These are phyloP conservation scores for Sabatieria punctata DNA, from an alignment of 2,888 invertebrate genomes.

Conservation along the genomic window DNA sequence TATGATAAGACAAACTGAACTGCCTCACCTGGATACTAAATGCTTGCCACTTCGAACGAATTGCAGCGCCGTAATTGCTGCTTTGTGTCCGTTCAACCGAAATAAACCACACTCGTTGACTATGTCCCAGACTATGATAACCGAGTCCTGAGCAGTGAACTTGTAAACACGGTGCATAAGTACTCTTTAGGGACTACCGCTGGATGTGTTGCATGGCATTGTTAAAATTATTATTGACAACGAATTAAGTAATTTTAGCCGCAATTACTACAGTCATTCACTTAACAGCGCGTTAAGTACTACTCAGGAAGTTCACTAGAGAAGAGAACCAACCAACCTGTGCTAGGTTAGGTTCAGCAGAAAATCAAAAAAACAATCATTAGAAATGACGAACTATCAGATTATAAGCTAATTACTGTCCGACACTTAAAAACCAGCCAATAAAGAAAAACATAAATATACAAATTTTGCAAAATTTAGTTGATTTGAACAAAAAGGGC, in stretches of 20 bases:
- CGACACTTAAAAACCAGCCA: no score
- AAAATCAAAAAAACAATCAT: no score
- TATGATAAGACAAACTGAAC: slow-evolving; percentile 45
- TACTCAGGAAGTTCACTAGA: no score
- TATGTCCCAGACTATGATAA: slow-evolving; percentile 83
- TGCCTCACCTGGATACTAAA: slow-evolving; percentile 41
- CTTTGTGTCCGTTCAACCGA: slow-evolving; percentile 77
- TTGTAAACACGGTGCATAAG: not conserved
- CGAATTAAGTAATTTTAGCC: not conserved
- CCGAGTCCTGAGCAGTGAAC: slow-evolving; percentile 51
- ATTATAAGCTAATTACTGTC: no score
- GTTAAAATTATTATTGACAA: not conserved
- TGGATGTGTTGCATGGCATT: not conserved
- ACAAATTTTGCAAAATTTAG: no score
- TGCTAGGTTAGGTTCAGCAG: no score
- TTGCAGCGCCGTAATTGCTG: slow-evolving; percentile 53
- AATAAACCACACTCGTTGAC: slow-evolving; percentile 75
- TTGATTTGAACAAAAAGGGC: no score
- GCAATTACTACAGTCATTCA: not conserved
- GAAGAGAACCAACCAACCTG: no score
- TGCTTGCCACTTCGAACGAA: slow-evolving; percentile 33
- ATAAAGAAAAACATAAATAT: no score
- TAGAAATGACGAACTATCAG: no score
- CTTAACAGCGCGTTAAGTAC: no score
- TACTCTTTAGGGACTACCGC: not conserved